A percentile compares a stretch with the other conserved stretches of the same genome.
Conservation (phyloP, 2,113 vertebrate genomes). For the Lontra canadensis region DNA sequence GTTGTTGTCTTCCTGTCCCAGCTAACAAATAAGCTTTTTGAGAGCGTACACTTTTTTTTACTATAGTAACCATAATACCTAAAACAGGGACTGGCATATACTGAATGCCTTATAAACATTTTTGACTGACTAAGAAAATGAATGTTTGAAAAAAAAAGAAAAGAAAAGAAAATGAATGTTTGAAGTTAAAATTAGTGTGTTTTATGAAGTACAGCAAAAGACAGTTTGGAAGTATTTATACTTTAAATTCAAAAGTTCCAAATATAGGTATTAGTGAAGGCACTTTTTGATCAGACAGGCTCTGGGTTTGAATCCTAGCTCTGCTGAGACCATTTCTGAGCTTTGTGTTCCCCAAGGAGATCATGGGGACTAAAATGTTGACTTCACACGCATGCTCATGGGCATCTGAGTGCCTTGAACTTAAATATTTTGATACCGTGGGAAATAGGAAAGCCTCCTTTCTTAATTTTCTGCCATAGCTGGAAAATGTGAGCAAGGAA, state of each 20-base stretch:
- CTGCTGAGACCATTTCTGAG: not conserved
- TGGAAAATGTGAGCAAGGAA: not conserved
- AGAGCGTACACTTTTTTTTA: not conserved
- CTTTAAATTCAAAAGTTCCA: not conserved
- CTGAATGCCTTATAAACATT: not conserved
- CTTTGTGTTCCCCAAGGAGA: not conserved
- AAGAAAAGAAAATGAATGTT: conserved; percentile 21
- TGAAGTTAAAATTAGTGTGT: not conserved
- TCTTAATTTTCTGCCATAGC: not conserved
- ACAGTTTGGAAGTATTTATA: not conserved
- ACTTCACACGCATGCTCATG: not conserved
- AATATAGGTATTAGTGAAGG: not conserved
- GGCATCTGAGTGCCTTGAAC: not conserved
- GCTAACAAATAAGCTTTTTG: not conserved
- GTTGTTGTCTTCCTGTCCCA: not conserved
- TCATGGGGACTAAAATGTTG: not conserved
- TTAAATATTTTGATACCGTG: not conserved
- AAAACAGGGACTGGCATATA: not conserved
- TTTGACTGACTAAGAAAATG: not conserved
- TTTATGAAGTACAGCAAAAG: not conserved
- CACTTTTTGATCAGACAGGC: not conserved
- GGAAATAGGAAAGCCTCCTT: not conserved
- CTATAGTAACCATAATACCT: not conserved
- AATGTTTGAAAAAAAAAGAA: not conserved
- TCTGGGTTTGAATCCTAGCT: not conserved